These are phyloP conservation scores for Xestobium rufovillosum DNA, from an alignment of 2,888 invertebrate genomes.

Conservation along the genomic window DNA sequence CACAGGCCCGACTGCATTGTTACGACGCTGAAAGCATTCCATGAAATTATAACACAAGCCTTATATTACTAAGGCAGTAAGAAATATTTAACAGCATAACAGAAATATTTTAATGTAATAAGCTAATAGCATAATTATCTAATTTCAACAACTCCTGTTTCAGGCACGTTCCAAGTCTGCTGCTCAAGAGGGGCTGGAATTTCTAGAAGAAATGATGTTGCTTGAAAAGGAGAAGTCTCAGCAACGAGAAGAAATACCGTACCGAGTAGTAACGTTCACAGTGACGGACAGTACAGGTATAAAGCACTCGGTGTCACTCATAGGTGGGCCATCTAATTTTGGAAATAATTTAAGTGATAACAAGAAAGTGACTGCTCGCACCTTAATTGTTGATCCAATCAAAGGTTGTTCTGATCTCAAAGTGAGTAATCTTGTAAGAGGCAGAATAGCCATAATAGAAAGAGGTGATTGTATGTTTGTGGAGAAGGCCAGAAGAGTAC, in stretches of 20 bases:
- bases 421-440: conserved; percentile 29
- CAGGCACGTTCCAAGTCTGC: conserved; percentile 80
- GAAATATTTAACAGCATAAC: no score
- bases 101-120: no score
- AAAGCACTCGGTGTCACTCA: conserved; percentile 40
- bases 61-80: no score
- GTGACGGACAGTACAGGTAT: conserved; percentile 36
- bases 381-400: conserved; percentile 62
- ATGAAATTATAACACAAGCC: no score
- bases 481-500: conserved; percentile 81
- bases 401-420: conserved; percentile 53
- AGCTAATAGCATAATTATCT: no score
- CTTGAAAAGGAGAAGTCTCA: conserved; percentile 65
- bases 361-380: conserved; percentile 56
- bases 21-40: no score
- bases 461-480: conserved; percentile 94
- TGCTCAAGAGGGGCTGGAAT: conserved; percentile 85
- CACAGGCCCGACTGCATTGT: no score
- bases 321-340: conserved; percentile 88
- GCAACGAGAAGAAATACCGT: conserved; percentile 49
- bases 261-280: conserved; percentile 45
- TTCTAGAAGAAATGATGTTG: conserved; percentile 97
- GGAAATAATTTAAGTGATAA: conserved; percentile 65
- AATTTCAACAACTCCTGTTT: conserved; percentile 21
- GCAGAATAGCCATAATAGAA: conserved; percentile 76